Evolutionary conservation across 1,140 invertebrate species (phyloP).

Genomic region (Venturia canescens): DNA sequence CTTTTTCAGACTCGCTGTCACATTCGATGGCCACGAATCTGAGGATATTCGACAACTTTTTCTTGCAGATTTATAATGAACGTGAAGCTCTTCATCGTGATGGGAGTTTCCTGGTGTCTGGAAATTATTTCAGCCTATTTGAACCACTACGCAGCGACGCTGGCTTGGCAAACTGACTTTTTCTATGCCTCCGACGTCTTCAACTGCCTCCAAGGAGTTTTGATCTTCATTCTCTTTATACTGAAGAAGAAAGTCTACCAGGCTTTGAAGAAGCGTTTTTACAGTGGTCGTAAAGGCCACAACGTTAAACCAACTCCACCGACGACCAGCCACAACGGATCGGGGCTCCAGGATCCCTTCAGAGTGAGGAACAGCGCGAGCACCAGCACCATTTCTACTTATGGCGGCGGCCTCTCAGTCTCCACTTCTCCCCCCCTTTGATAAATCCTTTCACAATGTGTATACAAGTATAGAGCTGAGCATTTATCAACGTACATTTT

Average conservation of each 20-base stretch:
- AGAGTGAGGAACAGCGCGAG: conserved; percentile 61
- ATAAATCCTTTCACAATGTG: not conserved
- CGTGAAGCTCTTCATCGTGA: conserved; percentile 85
- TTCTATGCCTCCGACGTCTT: conserved; percentile 78
- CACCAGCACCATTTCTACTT: conserved; percentile 63
- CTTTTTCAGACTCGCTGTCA: no score
- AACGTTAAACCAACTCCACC: conserved; percentile 18
- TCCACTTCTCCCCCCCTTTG: not conserved
- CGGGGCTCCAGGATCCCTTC: conserved; percentile 59
- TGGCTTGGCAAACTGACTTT: conserved; percentile 51
- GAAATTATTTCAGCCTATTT: conserved; percentile 80
- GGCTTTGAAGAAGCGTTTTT: conserved; percentile 61
- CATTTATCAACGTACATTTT: no score
- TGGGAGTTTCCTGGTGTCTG: conserved; percentile 85
- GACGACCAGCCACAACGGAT: conserved; percentile 37
- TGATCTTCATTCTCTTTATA: conserved; percentile 82
- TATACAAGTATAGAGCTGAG: not conserved
- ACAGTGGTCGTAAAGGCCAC: not conserved
- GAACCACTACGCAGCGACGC: conserved; percentile 51
- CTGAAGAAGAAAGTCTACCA: conserved; percentile 79
- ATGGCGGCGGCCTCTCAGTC: conserved; percentile 20
- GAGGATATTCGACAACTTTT: not conserved
- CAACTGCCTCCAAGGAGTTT: conserved; percentile 81
- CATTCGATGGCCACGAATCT: no score
- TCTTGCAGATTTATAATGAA: conserved; percentile 81